Evolutionary conservation across 35 echinoderm and acorn worm species (phyloP).

Genomic region (Eucidaris tribuloides): DNA sequence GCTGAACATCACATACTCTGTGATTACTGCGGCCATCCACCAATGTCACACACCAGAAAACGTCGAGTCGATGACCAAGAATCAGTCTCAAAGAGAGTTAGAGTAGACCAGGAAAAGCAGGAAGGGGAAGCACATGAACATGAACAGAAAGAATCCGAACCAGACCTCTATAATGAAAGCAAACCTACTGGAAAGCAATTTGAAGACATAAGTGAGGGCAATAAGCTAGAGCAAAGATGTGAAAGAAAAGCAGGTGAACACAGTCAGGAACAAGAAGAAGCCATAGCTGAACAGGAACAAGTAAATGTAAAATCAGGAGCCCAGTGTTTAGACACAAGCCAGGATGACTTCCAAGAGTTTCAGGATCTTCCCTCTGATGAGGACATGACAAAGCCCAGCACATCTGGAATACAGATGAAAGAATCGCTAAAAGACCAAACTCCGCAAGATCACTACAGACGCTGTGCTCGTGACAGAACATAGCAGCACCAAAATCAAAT

Average conservation of each 20-base stretch:
- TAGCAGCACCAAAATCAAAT: background rate
- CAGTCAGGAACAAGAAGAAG: background rate
- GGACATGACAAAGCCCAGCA: slow-evolving; percentile 1
- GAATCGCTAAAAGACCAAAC: background rate
- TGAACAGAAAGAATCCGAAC: background rate
- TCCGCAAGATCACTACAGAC: background rate
- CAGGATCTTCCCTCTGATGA: background rate
- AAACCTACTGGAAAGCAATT: background rate
- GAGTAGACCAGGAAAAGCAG: background rate
- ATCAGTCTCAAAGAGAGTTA: background rate
- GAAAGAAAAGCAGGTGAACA: background rate
- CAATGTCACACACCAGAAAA: background rate
- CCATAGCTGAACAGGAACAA: background rate
- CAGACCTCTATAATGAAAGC: background rate
- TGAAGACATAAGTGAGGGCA: background rate
- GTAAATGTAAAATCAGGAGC: background rate
- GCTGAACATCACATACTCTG: background rate
- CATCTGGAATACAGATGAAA: background rate
- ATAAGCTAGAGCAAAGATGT: background rate
- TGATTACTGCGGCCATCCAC: background rate
- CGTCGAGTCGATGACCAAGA: background rate
- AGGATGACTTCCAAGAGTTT: background rate
- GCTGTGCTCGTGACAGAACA: background rate
- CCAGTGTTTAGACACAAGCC: background rate
- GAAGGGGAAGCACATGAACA: slow-evolving; percentile 8